phyloP scores from a whole-genome alignment of 2,888 invertebrate genomes.

The Limenitis camilla region DNA sequence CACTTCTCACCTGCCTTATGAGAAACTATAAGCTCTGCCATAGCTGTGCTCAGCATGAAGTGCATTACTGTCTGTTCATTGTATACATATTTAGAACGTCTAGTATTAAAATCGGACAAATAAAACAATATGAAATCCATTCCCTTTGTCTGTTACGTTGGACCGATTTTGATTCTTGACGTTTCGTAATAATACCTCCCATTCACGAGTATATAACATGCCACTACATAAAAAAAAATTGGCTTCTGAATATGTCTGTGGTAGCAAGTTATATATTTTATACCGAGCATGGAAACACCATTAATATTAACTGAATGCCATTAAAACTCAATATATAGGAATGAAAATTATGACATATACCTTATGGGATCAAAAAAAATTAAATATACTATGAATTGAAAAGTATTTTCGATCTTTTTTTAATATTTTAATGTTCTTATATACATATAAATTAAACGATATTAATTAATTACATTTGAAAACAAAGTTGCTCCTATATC shows the following conservation, averaged over 20 bases:
- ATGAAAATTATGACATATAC: background rate
- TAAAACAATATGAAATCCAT: no score
- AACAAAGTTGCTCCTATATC: no score
- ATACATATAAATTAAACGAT: no score
- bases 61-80: conserved; percentile 58
- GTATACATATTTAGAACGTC: conserved; percentile 35
- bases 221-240: conserved; percentile 7
- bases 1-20: conserved; percentile 92
- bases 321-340: conserved; percentile 11
- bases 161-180: no score
- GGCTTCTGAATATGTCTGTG: conserved; percentile 2
- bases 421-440: no score
- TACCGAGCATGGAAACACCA: conserved; percentile 44
- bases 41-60: conserved; percentile 70
- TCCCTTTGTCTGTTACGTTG: no score
- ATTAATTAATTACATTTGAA: no score
- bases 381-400: no score
- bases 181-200: conserved; percentile 25
- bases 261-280: conserved; percentile 19
- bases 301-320: conserved; percentile 34
- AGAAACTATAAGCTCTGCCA: conserved; percentile 86
- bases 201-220: conserved; percentile 21
- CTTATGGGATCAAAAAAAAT: no score
- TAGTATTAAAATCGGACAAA: no score
- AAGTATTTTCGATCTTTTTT: no score